These are phyloP conservation scores for Piaya cayana DNA, from an alignment of 2,113 vertebrate genomes.

Conservation along the genomic window DNA sequence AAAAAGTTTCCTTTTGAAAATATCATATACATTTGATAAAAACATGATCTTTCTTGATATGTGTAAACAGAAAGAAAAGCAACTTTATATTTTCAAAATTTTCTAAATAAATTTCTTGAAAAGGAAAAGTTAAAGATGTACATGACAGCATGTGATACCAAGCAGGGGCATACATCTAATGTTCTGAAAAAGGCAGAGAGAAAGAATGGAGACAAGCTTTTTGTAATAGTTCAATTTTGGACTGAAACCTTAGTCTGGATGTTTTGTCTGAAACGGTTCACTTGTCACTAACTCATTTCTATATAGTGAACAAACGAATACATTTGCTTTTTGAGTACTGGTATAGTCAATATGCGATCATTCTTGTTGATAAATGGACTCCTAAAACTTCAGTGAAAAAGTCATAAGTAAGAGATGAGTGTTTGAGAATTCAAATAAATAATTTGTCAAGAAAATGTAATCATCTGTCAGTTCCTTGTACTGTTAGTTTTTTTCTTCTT, in stretches of 20 bases:
- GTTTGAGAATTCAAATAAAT: constrained; percentile 60
- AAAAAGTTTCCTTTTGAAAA: not conserved
- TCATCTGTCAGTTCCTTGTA: constrained; percentile 40
- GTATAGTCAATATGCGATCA: constrained; percentile 21
- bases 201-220: not conserved
- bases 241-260: not conserved
- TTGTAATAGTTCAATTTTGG: not conserved
- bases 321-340: constrained; percentile 11
- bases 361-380: constrained; percentile 42
- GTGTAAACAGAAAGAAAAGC: not conserved
- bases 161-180: not conserved
- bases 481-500: not conserved
- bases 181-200: not conserved
- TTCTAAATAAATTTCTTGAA: not conserved
- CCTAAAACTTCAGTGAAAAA: constrained; percentile 29
- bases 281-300: constrained; percentile 13
- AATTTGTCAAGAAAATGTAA: constrained; percentile 48
- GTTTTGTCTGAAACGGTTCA: constrained; percentile 19
- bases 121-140: not conserved
- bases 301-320: not conserved
- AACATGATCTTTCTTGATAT: not conserved
- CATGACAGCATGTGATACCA: fast-evolving
- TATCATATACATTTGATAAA: not conserved
- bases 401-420: constrained; percentile 16
- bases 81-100: not conserved